Evolutionary conservation across 2,113 vertebrate species (phyloP).

Genomic region (Malurus elegans): DNA sequence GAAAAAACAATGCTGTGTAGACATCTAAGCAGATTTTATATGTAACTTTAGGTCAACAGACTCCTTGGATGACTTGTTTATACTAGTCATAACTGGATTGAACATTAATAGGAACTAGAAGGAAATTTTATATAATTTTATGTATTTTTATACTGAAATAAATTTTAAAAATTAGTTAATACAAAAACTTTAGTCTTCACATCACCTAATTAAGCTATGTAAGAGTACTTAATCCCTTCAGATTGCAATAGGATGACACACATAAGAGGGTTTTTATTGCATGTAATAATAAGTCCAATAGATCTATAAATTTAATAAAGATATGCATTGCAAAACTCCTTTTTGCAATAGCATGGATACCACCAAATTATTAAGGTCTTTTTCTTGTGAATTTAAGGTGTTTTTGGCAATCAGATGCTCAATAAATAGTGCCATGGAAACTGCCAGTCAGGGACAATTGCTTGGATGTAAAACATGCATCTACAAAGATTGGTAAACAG

Average conservation of each 20-base stretch:
- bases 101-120: background rate
- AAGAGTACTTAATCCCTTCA: background rate
- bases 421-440: background rate
- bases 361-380: background rate
- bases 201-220: background rate
- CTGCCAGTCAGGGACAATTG: background rate
- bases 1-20: background rate
- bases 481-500: background rate
- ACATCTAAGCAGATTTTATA: background rate
- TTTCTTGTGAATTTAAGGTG: background rate
- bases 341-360: background rate
- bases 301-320: background rate
- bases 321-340: fast-evolving
- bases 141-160: no score
- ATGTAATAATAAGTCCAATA: background rate
- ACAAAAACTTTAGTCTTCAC: background rate
- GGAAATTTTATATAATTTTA: background rate
- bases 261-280: fast-evolving
- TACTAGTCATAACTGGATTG: background rate
- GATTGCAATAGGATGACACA: background rate
- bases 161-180: no score
- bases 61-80: background rate
- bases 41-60: background rate
- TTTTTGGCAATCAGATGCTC: background rate
- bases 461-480: background rate